These are phyloP conservation scores for Drosophila sulfurigaster DNA, from an alignment of 1,140 invertebrate genomes.

Conservation along the genomic window DNA sequence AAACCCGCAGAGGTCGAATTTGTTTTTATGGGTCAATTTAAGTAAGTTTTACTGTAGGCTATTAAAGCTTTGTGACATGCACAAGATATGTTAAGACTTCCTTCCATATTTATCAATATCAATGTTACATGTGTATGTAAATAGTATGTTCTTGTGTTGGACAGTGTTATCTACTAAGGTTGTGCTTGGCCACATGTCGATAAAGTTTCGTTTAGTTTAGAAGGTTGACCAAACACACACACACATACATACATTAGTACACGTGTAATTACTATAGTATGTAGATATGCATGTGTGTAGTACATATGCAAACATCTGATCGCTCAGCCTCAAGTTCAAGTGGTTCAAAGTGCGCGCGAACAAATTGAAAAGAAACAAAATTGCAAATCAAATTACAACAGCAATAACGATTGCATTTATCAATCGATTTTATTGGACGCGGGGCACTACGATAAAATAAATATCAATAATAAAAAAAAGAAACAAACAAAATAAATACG, in stretches of 20 bases:
- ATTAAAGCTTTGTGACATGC: background rate
- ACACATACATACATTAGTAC: background rate
- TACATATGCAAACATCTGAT: slow-evolving; percentile 8
- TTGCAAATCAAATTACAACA: slow-evolving; percentile 8
- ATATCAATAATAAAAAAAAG: slow-evolving; percentile 24
- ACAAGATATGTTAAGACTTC: background rate
- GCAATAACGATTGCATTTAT: slow-evolving; percentile 53
- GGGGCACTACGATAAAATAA: slow-evolving; percentile 53
- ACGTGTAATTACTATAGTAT: background rate
- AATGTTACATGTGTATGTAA: background rate
- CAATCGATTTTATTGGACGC: slow-evolving; percentile 49
- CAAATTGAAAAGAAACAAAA: slow-evolving; percentile 49
- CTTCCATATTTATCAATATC: background rate
- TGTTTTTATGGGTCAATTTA: background rate
- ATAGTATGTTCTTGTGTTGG: slow-evolving; percentile 9
- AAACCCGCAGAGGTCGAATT: background rate
- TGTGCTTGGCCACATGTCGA: slow-evolving; percentile 32
- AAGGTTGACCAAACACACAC: slow-evolving; percentile 16
- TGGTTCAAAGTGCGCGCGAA: slow-evolving; percentile 64
- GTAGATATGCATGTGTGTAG: background rate
- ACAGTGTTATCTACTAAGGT: slow-evolving; percentile 28
- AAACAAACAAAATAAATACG: background rate
- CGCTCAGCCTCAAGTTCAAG: slow-evolving; percentile 23
- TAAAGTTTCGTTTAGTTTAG: slow-evolving; percentile 36
- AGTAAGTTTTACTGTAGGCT: background rate